Percentiles rank a stretch among this genome's conserved stretches.
Evolutionary conservation across 2,888 invertebrate species (phyloP).

Genomic region (Neoscelio sp.): DNA sequence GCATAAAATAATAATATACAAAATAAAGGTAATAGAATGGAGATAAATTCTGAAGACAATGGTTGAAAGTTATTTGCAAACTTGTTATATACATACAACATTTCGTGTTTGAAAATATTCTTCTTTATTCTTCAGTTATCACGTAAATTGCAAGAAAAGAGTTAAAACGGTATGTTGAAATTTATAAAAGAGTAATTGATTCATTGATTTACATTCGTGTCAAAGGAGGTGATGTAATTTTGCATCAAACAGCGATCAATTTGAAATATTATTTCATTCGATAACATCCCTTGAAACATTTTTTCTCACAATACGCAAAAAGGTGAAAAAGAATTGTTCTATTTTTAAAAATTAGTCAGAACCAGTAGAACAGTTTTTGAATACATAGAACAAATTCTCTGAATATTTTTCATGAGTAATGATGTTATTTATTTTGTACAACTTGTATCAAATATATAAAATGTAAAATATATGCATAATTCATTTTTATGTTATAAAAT

Average conservation of each 20-base stretch:
- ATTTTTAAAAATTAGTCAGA: conserved; percentile 44
- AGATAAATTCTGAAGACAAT: no score
- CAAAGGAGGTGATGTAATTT: neutral
- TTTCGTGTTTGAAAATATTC: conserved; percentile 30
- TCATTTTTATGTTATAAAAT: neutral
- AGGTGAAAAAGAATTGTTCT: conserved; percentile 20
- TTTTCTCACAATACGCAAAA: conserved; percentile 12
- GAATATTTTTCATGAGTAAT: conserved; percentile 27
- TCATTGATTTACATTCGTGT: neutral
- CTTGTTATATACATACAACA: conserved; percentile 58
- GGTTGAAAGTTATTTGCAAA: conserved; percentile 22
- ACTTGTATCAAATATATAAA: neutral
- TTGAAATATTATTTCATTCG: conserved; percentile 30
- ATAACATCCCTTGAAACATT: conserved; percentile 10
- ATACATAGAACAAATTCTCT: conserved; percentile 17
- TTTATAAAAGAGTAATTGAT: neutral
- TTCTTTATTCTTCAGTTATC: no score
- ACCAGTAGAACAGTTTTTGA: conserved; percentile 20
- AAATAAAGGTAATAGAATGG: conserved; percentile 1
- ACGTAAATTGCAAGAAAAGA: neutral
- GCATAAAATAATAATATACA: conserved; percentile 3
- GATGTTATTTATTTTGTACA: conserved; percentile 3
- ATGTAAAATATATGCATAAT: neutral
- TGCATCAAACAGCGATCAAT: neutral
- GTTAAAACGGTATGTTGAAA: neutral